Base-by-base conservation (phyloP, 2,888 invertebrate species). In the Balanococcus diminutus region DNA sequence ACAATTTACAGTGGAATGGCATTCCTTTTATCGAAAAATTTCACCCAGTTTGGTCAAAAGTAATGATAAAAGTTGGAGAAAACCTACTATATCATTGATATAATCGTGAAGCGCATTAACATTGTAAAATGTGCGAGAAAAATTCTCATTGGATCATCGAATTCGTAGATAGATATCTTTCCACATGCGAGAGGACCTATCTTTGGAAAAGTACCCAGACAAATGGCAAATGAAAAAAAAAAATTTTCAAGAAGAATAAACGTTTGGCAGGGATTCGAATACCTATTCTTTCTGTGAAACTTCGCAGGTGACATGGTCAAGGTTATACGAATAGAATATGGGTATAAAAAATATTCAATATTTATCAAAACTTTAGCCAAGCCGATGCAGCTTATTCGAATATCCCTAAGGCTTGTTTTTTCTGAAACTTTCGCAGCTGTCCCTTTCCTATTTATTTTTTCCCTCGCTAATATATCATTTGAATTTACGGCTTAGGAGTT, bases 401-500 rank as follows among this genome's bases (percentile, higher is more conserved):
- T 51, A 51, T 32, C 25, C 25, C n/a, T n/a, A 32, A 75, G 32
- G 1, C 32, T 1, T 75, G 32, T 75, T 32, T 75, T 42, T 42
- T 14, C 42, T 28, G 32, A 75, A 3, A 75, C 2, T 75, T 75
- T 75, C 75, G 16, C 75, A 75, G 75, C 75, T 75, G 75, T 75
- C 75, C 25, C 25, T 75, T 75, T 32, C 75, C 75, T 32, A 28
- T 14, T 32, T 75, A 75, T 8, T 32, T 75, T 67, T 67, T 75
- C 32, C 32, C 16, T 75, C 25, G 25, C 14, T n/a, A n/a, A 75
- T 75, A 75, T 75, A 75, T 75, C 75, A 75, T 75, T 75, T 6
- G 9, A 32, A 75, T 75, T 75, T 75, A 75, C 75, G n/a, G 75
- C 75, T 75, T 75, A 75, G 75, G 75, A 32, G n/a, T n/a, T n/a